A percentile compares a stretch with the other conserved stretches of the same genome.
These are phyloP conservation scores for Nycticryphes semicollaris DNA, from an alignment of 2,113 vertebrate genomes.

Conservation along the genomic window DNA sequence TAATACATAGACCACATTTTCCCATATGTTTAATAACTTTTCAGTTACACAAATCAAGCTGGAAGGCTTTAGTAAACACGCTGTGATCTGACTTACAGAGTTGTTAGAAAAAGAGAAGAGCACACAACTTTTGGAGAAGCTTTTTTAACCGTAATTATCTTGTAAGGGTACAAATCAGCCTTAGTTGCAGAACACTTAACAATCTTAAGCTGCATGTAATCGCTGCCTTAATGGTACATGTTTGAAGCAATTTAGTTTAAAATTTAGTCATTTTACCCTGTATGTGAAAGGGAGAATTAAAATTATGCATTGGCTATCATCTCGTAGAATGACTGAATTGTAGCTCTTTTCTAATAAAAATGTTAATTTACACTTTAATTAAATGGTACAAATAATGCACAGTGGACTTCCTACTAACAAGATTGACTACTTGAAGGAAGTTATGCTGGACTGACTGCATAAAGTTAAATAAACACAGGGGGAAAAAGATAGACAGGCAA, in stretches of 20 bases:
- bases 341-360: background rate
- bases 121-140: background rate
- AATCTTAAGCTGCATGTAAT: background rate
- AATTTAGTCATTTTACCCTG: background rate
- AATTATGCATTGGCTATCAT: background rate
- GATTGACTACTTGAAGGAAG: background rate
- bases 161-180: background rate
- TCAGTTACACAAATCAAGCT: background rate
- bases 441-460: background rate
- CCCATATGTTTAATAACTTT: background rate
- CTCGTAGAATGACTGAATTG: background rate
- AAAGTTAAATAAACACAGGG: background rate
- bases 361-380: conserved; percentile 13
- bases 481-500: background rate
- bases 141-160: background rate
- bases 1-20: background rate
- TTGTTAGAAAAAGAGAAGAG: background rate
- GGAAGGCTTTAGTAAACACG: background rate
- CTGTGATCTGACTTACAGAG: background rate
- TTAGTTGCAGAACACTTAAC: background rate
- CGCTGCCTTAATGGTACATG: background rate
- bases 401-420: background rate
- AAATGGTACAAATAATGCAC: background rate
- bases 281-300: background rate
- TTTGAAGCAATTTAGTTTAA: background rate